A percentile compares a stretch with the other conserved stretches of the same genome.
Conservation (phyloP, 2,888 invertebrate species). For the Heliconius aoede region DNA sequence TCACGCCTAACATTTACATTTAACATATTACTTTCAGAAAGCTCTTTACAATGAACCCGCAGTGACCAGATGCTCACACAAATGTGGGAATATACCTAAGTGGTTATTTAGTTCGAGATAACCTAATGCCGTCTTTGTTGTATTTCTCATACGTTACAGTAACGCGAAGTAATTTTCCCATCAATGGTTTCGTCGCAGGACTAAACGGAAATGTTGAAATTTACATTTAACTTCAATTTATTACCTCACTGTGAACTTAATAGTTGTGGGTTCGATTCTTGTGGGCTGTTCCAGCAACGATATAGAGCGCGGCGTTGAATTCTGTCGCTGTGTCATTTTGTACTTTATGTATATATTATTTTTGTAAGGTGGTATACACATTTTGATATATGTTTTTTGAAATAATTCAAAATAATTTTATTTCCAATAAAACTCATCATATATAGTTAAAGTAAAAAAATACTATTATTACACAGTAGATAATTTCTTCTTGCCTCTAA, state of each 20-base stretch:
- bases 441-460: too few relatives aligned
- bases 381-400: too few relatives aligned
- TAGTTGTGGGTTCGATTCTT: too few relatives aligned
- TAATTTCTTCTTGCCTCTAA: constrained; percentile 18
- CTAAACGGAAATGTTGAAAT: constrained; percentile 24
- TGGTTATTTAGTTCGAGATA: constrained; percentile 39
- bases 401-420: background rate
- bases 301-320: too few relatives aligned
- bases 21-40: constrained; percentile 6
- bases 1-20: too few relatives aligned
- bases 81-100: constrained; percentile 44
- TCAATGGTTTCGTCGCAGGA: constrained; percentile 26
- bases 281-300: too few relatives aligned
- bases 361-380: too few relatives aligned
- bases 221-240: background rate
- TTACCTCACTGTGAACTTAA: too few relatives aligned
- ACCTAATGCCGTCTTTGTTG: constrained; percentile 44
- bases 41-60: constrained; percentile 17
- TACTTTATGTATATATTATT: too few relatives aligned
- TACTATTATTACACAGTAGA: constrained; percentile 24
- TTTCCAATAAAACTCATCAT: background rate
- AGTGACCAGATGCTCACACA: constrained; percentile 27
- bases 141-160: constrained; percentile 41
- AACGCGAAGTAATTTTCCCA: constrained; percentile 44
- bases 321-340: too few relatives aligned